These are phyloP conservation scores for Phyllotis vaccarum DNA, from an alignment of 2,797 vertebrate genomes.

Conservation along the genomic window DNA sequence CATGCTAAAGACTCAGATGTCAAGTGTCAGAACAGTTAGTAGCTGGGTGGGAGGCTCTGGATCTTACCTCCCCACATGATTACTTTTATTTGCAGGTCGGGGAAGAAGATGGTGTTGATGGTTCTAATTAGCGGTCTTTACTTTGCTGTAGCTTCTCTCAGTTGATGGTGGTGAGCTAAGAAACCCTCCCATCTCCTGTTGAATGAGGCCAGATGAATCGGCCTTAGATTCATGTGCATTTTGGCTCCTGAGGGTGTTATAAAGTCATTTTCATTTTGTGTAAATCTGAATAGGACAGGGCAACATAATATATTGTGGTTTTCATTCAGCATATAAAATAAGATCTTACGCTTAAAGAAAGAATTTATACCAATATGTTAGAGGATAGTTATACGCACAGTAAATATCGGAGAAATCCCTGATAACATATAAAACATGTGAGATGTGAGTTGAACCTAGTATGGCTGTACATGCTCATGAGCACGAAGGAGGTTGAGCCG, in stretches of 20 bases:
- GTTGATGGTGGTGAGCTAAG: slow-evolving; percentile 61
- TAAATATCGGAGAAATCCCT: background rate
- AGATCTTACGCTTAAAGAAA: background rate
- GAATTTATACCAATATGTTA: background rate
- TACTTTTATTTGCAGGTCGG: background rate
- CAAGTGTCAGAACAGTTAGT: background rate
- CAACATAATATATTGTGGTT: background rate
- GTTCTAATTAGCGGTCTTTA: background rate
- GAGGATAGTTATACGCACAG: background rate
- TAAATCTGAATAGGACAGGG: background rate
- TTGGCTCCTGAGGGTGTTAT: slow-evolving; percentile 50
- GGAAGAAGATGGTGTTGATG: background rate
- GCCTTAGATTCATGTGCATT: slow-evolving; percentile 55
- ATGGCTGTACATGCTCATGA: background rate
- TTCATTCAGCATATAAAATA: background rate
- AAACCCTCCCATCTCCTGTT: slow-evolving; percentile 72
- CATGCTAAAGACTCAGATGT: background rate
- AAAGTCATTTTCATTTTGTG: background rate
- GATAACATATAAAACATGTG: background rate
- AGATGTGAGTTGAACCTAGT: background rate
- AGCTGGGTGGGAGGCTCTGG: background rate
- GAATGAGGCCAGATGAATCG: slow-evolving; percentile 80
- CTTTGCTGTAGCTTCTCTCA: slow-evolving; percentile 8
- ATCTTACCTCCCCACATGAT: background rate
- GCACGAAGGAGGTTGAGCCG: background rate